phyloP scores from a whole-genome alignment of 2,113 vertebrate genomes.

The Taurulus bubalis region DNA sequence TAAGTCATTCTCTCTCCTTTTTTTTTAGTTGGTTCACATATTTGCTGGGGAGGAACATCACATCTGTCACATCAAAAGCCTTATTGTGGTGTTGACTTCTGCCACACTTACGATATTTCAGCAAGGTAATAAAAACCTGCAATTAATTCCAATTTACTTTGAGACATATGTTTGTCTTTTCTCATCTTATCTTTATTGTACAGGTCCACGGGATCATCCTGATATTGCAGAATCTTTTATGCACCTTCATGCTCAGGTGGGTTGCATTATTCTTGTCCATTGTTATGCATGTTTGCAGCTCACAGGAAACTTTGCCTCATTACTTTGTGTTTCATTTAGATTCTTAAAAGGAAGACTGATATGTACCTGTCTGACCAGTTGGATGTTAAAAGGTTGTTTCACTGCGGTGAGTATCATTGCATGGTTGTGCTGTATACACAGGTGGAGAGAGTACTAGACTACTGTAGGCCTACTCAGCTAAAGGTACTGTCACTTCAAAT shows the following conservation, averaged over 20 bases:
- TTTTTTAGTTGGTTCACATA: conserved; percentile 92
- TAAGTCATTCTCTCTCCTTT: background rate
- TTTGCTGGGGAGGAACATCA: conserved; percentile 92
- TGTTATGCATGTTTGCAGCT: conserved; percentile 74
- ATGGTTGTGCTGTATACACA: background rate
- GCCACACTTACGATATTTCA: conserved; percentile 94
- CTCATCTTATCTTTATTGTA: conserved; percentile 72
- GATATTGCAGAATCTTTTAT: conserved; percentile 99
- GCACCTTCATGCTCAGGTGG: conserved; percentile 98
- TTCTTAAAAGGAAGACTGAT: conserved; percentile 93
- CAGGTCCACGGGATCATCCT: conserved; percentile 97
- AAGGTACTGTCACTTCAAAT: background rate
- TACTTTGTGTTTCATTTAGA: conserved; percentile 74
- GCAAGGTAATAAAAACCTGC: conserved; percentile 84
- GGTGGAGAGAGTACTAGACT: background rate
- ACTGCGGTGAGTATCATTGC: conserved; percentile 89
- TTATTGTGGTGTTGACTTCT: conserved; percentile 90
- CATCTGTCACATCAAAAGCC: conserved; percentile 87
- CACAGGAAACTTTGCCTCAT: background rate
- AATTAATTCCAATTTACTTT: background rate
- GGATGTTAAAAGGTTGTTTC: conserved; percentile 94
- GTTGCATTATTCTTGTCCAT: conserved; percentile 69
- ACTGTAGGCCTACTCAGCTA: background rate
- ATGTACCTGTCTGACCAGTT: conserved; percentile 91
- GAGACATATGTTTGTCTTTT: background rate